These are phyloP conservation scores for Microcebus tavaratra DNA, from an alignment of 2,113 vertebrate genomes.

Conservation along the genomic window DNA sequence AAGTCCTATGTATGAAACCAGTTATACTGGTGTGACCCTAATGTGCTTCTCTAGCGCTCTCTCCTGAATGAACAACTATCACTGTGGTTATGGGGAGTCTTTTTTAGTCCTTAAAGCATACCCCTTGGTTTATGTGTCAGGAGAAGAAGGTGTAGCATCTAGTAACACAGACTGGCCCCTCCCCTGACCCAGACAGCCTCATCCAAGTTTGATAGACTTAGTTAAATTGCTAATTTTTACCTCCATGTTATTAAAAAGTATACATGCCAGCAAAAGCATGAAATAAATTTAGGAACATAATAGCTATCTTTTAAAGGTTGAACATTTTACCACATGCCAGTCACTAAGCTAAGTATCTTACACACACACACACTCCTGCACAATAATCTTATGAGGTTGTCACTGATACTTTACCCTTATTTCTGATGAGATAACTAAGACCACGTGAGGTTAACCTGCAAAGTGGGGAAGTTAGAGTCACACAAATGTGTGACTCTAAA, in stretches of 20 bases:
- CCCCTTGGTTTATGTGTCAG: not conserved
- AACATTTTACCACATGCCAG: not conserved
- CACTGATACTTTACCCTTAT: not conserved
- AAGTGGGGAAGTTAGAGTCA: not conserved
- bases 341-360: not conserved
- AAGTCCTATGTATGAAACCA: not conserved
- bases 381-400: not conserved
- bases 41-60: not conserved
- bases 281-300: not conserved
- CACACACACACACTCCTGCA: not conserved
- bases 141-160: not conserved
- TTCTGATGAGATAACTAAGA: not conserved
- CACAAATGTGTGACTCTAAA: not conserved
- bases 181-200: not conserved
- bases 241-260: not conserved
- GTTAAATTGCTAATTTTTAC: not conserved
- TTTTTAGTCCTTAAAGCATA: not conserved
- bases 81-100: not conserved
- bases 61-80: not conserved
- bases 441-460: not conserved
- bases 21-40: not conserved
- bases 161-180: not conserved
- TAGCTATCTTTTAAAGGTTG: not conserved
- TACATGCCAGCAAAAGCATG: not conserved
- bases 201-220: not conserved